Evolutionary conservation across 2,888 invertebrate genomes (phyloP).

Genomic region (Harmothoe impar): DNA sequence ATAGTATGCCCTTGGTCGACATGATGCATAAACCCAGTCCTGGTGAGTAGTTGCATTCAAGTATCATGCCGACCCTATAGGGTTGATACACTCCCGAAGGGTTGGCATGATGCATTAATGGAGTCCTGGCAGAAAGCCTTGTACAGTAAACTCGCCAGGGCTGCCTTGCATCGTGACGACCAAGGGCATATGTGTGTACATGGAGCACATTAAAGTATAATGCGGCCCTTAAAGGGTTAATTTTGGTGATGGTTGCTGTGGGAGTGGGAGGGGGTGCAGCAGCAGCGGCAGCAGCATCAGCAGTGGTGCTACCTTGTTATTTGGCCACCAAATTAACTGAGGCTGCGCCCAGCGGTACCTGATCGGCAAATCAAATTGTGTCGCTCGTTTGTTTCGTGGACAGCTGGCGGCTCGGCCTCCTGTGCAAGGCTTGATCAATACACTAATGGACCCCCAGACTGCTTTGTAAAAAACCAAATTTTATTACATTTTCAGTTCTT

Average conservation of each 20-base stretch:
- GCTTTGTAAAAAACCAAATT: neutral
- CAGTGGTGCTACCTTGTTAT: conserved; percentile 36
- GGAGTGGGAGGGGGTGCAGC: neutral
- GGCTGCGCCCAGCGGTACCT: conserved; percentile 6
- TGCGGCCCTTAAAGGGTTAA: neutral
- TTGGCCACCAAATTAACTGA: conserved; percentile 30
- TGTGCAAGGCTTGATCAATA: neutral
- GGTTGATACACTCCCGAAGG: too few species aligned
- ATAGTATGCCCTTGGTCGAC: too few species aligned
- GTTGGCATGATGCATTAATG: too few species aligned
- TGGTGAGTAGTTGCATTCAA: too few species aligned
- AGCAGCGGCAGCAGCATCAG: neutral
- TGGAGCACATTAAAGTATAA: too few species aligned
- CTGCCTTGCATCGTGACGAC: too few species aligned
- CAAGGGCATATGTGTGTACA: too few species aligned
- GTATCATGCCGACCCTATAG: too few species aligned
- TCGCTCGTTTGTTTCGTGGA: conserved; percentile 26
- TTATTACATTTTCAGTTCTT: too few species aligned
- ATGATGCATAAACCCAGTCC: too few species aligned
- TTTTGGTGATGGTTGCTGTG: neutral
- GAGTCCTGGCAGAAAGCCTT: too few species aligned
- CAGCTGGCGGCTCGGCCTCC: neutral
- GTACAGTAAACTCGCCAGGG: too few species aligned
- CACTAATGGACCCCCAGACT: neutral
- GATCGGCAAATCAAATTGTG: conserved; percentile 49